Evolutionary conservation across 2,797 vertebrate genomes (phyloP).

Genomic region (Eospalax fontanierii): DNA sequence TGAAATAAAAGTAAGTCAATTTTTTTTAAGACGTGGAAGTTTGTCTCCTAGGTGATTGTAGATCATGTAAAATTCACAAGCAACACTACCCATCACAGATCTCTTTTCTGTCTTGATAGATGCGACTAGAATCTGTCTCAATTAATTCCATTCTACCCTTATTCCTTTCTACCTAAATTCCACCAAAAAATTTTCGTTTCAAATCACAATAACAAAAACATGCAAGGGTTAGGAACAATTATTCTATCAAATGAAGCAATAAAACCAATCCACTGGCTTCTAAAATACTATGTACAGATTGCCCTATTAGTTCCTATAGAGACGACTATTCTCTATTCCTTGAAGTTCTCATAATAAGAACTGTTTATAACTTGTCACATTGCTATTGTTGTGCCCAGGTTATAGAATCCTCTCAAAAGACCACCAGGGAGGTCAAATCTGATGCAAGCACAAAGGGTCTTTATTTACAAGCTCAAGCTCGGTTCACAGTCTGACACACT

Average conservation of each 20-base stretch:
- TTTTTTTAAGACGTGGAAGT: no score
- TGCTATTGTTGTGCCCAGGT: no score
- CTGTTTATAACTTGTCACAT: no score
- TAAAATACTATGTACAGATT: neutral
- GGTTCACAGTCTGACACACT: no score
- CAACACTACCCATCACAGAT: no score
- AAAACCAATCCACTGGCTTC: neutral
- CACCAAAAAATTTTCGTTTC: neutral
- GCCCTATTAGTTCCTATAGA: neutral
- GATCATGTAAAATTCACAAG: no score
- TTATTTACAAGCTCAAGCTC: no score
- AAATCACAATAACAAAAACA: neutral
- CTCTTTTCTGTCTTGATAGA: neutral
- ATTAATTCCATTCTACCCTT: neutral
- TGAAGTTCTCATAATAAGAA: fast-evolving
- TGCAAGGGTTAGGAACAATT: neutral
- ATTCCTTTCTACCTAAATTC: neutral
- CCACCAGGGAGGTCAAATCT: no score
- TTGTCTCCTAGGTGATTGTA: no score
- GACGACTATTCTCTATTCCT: neutral
- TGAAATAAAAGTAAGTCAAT: no score
- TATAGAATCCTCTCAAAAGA: no score
- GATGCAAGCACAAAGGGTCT: no score
- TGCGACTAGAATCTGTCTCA: fast-evolving
- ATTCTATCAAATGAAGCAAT: neutral